These are phyloP conservation scores for Eulemur rufifrons DNA, from an alignment of 2,113 vertebrate species.

Conservation along the genomic window DNA sequence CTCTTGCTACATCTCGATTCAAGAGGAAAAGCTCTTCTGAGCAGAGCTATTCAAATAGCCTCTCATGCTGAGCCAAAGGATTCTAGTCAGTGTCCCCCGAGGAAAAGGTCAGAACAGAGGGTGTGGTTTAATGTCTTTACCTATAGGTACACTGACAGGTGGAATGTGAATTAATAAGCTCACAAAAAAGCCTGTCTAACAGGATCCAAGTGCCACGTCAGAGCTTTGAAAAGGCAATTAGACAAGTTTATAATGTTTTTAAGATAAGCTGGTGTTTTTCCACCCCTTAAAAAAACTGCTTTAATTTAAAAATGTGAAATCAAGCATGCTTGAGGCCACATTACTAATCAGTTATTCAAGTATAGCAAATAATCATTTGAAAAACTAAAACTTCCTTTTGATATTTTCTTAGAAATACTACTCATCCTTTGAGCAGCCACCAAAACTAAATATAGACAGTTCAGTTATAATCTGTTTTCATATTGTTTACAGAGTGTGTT, in stretches of 20 bases:
- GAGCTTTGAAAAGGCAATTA: constrained; percentile 66
- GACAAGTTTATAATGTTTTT: constrained; percentile 70
- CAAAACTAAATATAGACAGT: constrained; percentile 22
- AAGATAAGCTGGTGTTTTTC: constrained; percentile 65
- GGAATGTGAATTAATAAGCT: constrained; percentile 81
- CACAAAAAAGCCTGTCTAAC: constrained; percentile 83
- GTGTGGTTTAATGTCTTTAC: constrained; percentile 84
- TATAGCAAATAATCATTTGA: background rate
- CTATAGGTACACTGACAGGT: constrained; percentile 78
- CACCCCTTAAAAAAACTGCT: constrained; percentile 46
- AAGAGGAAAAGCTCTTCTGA: constrained; percentile 77
- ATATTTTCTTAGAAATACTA: constrained; percentile 18
- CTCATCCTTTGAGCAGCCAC: background rate
- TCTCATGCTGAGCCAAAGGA: constrained; percentile 65
- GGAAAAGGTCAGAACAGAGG: constrained; percentile 78
- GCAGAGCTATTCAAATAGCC: constrained; percentile 71
- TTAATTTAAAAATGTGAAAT: constrained; percentile 51
- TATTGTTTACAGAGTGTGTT: constrained; percentile 3
- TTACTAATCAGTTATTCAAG: constrained; percentile 60
- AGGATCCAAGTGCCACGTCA: constrained; percentile 80
- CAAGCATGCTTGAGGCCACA: constrained; percentile 25
- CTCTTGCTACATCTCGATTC: constrained; percentile 59
- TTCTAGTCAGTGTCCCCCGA: constrained; percentile 75
- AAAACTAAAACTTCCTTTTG: constrained; percentile 22
- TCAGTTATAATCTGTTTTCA: constrained; percentile 51